Evolutionary conservation across 2,113 vertebrate genomes (phyloP).

Genomic region (Psettodes erumei): DNA sequence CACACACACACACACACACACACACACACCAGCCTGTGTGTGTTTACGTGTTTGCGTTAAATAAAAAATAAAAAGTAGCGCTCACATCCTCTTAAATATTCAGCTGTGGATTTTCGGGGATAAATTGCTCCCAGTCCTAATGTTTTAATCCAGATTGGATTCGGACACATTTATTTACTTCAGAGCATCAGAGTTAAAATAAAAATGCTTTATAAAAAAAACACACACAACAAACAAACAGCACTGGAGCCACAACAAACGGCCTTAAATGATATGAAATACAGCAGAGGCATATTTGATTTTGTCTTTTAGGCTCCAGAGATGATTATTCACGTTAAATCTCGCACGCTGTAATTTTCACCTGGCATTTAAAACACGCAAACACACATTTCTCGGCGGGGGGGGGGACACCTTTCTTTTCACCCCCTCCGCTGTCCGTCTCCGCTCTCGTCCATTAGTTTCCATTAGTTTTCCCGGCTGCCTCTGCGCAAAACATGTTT

Average conservation of each 20-base stretch:
- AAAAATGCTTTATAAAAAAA: constrained; percentile 37
- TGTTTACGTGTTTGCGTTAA: constrained; percentile 72
- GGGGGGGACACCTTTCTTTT: constrained; percentile 50
- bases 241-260: constrained; percentile 48
- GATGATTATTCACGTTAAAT: constrained; percentile 22
- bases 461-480: constrained; percentile 55
- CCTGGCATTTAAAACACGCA: neutral
- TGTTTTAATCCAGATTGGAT: constrained; percentile 80
- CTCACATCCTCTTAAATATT: constrained; percentile 81
- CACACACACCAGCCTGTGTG: neutral
- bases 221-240: neutral
- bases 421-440: constrained; percentile 13
- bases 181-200: constrained; percentile 65
- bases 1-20: too few relatives aligned
- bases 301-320: constrained; percentile 11
- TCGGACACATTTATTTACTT: constrained; percentile 79
- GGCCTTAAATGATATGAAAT: constrained; percentile 62
- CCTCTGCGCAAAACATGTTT: constrained; percentile 62
- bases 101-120: constrained; percentile 76
- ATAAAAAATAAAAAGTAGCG: constrained; percentile 76
- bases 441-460: constrained; percentile 47
- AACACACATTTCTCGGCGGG: too few relatives aligned
- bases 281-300: constrained; percentile 13
- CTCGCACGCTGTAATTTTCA: too few relatives aligned
- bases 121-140: constrained; percentile 79